These are phyloP conservation scores for Microtus pennsylvanicus DNA, from an alignment of 2,113 vertebrate species.

Conservation along the genomic window DNA sequence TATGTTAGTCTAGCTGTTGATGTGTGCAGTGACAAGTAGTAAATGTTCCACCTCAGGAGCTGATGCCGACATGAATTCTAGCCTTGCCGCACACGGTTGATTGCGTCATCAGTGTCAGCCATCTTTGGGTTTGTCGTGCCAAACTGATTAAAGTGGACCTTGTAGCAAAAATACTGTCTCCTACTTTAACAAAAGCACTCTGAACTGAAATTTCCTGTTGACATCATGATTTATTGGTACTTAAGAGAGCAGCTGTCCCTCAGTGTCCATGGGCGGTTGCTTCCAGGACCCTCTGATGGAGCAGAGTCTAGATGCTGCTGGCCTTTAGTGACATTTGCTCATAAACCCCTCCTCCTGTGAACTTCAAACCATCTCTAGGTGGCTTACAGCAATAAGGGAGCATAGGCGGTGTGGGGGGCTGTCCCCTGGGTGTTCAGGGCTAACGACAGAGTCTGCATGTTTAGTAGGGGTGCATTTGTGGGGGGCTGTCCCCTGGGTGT, in stretches of 20 bases:
- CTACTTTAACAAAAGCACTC: neutral
- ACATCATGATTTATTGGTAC: neutral
- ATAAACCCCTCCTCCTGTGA: neutral
- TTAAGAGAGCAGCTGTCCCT: neutral
- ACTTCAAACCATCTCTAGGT: neutral
- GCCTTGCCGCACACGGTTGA: accelerated
- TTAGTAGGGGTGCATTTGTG: neutral
- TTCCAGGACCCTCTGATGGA: neutral
- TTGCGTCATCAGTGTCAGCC: accelerated
- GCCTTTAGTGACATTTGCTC: neutral
- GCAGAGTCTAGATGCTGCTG: neutral
- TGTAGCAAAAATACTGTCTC: neutral
- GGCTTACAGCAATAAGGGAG: neutral
- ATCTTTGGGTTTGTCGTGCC: neutral
- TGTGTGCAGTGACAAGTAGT: neutral
- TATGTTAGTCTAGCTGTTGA: neutral
- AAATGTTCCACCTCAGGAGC: conserved; percentile 62
- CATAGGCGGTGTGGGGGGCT: too few relatives aligned
- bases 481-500: neutral
- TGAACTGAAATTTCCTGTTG: neutral
- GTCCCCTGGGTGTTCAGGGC: neutral
- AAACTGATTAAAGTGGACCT: neutral
- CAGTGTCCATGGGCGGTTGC: neutral
- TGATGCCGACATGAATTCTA: neutral
- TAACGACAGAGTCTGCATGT: neutral